These are phyloP conservation scores for Xiphophorus birchmanni DNA, from an alignment of 2,797 vertebrate genomes.

Conservation along the genomic window DNA sequence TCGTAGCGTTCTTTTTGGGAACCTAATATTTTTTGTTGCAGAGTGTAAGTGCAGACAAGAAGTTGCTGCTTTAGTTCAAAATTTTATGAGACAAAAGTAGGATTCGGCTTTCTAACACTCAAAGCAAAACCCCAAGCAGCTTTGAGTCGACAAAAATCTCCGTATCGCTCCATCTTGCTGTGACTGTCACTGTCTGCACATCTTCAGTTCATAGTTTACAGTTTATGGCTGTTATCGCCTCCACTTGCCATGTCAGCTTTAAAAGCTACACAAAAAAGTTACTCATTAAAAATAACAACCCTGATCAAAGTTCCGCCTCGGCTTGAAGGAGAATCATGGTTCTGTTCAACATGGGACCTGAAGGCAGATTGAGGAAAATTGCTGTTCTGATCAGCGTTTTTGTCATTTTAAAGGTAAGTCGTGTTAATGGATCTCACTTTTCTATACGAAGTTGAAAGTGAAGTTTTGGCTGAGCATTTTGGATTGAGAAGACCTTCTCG, in stretches of 20 bases:
- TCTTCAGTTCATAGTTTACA: background rate
- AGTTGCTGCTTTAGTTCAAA: background rate
- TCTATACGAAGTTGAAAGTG: background rate
- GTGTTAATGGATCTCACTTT: background rate
- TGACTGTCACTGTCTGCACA: background rate
- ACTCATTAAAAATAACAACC: slow-evolving; percentile 49
- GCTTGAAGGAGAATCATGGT: slow-evolving; percentile 39
- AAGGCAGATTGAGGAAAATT: slow-evolving; percentile 20
- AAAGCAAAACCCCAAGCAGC: background rate
- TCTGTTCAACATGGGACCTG: slow-evolving; percentile 57
- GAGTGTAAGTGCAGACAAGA: background rate
- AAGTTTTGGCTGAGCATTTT: background rate
- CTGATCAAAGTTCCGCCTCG: slow-evolving; percentile 70
- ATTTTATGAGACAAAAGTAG: background rate
- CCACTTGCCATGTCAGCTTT: background rate
- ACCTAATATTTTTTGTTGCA: background rate
- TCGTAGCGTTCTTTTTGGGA: background rate
- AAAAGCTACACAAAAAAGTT: slow-evolving; percentile 22
- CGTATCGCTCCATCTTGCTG: background rate
- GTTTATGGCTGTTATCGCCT: slow-evolving; percentile 6
- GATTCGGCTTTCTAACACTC: background rate
- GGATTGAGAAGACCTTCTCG: background rate
- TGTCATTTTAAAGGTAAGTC: slow-evolving; percentile 60
- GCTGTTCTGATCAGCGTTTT: slow-evolving; percentile 53
- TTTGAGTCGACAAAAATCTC: background rate